Evolutionary conservation across 2,797 vertebrate species (phyloP), one percentile per base, ranked within the genome.

Genomic region (Babyrousa celebensis): DNA sequence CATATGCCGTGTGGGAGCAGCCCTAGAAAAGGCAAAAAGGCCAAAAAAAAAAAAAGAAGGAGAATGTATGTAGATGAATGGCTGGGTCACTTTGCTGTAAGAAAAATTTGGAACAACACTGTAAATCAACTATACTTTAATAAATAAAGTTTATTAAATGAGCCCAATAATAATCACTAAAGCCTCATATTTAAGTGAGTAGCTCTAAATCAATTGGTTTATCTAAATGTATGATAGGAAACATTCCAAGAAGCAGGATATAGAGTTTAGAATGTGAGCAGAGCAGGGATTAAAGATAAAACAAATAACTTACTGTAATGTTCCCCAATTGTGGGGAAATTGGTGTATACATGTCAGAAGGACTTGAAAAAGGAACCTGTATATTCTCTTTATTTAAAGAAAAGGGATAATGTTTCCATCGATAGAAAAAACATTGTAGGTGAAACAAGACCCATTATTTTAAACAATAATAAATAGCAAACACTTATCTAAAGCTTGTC

Each of bases 371-470:
- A 91, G 0, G 5, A 83, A 63, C 1, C 71, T 96, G 63, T 54
- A 82, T 85, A 75, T 65, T 93, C 16, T 71, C 65, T 93, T 90
- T 72, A 79, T 60, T 48, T 75, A 16, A 52, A 9, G 58, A 84
- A 72, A 48, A 25, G 10, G 2, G 43, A 5, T 16, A 32, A 32
- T 56, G 20, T 15, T 70, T 82, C 48, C 77, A 77, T 52, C 54
- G 75, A 65, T 4, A 86, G 20, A 68, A 85, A 60, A 65, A 25
- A 52, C 52, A 82, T 60, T 83, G 32, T 7, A 72, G 16, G 65
- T 52, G 58, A 75, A 62, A 48, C 10, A 78, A 77, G 62, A 78
- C 77, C 74, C 79, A 84, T 58, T 60, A 62, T 48, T 85, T 91
- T 63, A 72, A 80, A 83, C 14, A 89, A 43, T 23, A 63, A 62